Evolutionary conservation across 2,797 vertebrate species (phyloP).

Genomic region (Acipenser ruthenus): DNA sequence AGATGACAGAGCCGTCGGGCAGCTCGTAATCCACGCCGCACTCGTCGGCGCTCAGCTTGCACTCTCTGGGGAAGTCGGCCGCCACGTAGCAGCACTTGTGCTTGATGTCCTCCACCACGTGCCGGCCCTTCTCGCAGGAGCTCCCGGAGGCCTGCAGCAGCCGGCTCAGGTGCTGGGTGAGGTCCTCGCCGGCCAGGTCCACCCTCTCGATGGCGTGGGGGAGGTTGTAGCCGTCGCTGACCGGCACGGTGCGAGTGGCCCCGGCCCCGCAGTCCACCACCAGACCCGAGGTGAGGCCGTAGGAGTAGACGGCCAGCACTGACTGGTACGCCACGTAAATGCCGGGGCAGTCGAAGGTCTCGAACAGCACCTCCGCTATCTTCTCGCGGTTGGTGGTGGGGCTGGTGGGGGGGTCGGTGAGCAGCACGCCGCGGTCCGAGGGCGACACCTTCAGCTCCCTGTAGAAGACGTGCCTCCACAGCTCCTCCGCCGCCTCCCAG

Average conservation of each 20-base stretch:
- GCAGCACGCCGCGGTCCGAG: conserved; percentile 32
- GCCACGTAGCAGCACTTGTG: conserved; percentile 34
- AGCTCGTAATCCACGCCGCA: conserved; percentile 21
- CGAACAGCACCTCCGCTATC: conserved; percentile 36
- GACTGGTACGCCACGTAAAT: conserved; percentile 37
- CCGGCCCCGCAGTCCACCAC: conserved; percentile 37
- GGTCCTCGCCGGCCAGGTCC: conserved; percentile 36
- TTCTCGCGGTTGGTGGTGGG: conserved; percentile 41
- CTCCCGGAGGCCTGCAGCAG: conserved; percentile 16
- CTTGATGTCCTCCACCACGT: conserved; percentile 31
- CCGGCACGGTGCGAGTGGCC: conserved; percentile 31
- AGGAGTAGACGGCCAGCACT: conserved; percentile 30
- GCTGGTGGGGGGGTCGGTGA: conserved; percentile 39
- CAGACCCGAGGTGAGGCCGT: conserved; percentile 35
- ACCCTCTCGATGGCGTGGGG: conserved; percentile 31
- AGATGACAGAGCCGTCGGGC: conserved; percentile 28
- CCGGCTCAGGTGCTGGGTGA: conserved; percentile 37
- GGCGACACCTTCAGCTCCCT: conserved; percentile 29
- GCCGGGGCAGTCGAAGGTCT: conserved; percentile 24
- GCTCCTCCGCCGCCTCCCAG: conserved; percentile 29
- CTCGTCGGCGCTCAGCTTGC: conserved; percentile 7
- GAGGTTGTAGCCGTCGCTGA: conserved; percentile 42
- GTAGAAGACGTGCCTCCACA: conserved; percentile 39
- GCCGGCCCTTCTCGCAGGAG: conserved; percentile 5
- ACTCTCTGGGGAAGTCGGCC: conserved; percentile 16